Evolutionary conservation across 2,888 invertebrate species (phyloP), one percentile per base, ranked within the genome.

Genomic region (Cerastis rubricosa): DNA sequence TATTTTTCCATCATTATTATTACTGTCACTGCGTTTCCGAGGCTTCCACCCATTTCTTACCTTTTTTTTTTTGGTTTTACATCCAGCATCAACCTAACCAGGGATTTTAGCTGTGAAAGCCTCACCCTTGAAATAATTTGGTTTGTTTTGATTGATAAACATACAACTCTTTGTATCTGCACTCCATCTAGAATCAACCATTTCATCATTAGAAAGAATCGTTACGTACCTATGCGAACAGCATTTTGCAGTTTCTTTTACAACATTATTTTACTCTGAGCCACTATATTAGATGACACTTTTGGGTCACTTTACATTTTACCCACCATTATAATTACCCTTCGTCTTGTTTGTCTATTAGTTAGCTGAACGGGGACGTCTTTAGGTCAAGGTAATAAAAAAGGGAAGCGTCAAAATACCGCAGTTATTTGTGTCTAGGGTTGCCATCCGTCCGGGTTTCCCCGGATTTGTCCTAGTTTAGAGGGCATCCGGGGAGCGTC

Each of bases 271-370:
- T 12, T 47, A n/a, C 3, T 25, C 22, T 12, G 29, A 17, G n/a
- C 5, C 3, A 14, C 1, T 47, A 19, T n/a, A 65, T 35, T 14
- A 12, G 35, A 47, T 19, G 9, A n/a, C 14, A 54, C 2, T 47
- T 35, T 47, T 65, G 51, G 11, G 51, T 47, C 22, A 29, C 1
- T 25, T 45, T 19, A 68, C 22, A 51, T 66, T 65, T 35, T 25
- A 22, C 2, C 12, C 22, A n/a, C 25, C 25, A 51, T 25, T 51
- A 35, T 67, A 25, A 43, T 77, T 11, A 47, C 35, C 59, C 51
- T 49, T 70, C 49, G 35, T 29, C 29, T 69, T 29, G 69, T 70
- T 78, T 71, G 54, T 68, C 47, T 57, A 64, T 78, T 63, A 59
- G 61, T 51, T 61, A 64, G 45, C 65, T 66, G 45, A 59, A 61